These are phyloP conservation scores for Rhagologus leucostigma DNA, from an alignment of 2,113 vertebrate species.

Conservation along the genomic window DNA sequence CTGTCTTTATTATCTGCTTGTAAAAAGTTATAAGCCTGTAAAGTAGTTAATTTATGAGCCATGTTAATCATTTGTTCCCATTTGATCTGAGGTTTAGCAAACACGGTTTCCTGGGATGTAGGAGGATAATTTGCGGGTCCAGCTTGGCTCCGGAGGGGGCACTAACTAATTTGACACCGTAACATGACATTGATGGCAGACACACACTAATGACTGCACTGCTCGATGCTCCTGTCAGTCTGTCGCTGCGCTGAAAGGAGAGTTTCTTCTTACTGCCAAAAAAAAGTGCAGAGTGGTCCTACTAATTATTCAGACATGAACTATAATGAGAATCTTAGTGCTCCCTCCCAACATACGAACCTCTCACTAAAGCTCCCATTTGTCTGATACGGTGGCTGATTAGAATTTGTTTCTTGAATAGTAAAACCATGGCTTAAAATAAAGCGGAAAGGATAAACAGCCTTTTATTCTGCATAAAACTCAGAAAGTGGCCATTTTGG, in stretches of 20 bases:
- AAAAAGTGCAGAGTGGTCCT: constrained; percentile 42
- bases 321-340: constrained; percentile 71
- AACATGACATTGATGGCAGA: constrained; percentile 66
- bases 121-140: constrained; percentile 73
- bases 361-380: constrained; percentile 64
- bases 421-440: constrained; percentile 52
- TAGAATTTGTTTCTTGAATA: constrained; percentile 74
- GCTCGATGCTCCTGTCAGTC: constrained; percentile 70
- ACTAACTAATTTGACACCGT: constrained; percentile 73
- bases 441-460: constrained; percentile 53
- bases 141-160: constrained; percentile 64
- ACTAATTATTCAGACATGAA: constrained; percentile 74
- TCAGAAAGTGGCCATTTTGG: constrained; percentile 53
- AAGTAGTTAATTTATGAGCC: constrained; percentile 75
- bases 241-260: constrained; percentile 53
- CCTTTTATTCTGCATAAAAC: constrained; percentile 52
- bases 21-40: constrained; percentile 74
- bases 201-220: constrained; percentile 67
- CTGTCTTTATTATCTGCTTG: constrained; percentile 70
- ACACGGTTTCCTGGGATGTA: constrained; percentile 64
- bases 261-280: constrained; percentile 48
- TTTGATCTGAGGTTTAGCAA: constrained; percentile 66
- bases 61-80: constrained; percentile 72
- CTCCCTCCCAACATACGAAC: constrained; percentile 65
- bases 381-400: constrained; percentile 73